Evolutionary conservation across 2,113 vertebrate species (phyloP), one percentile per base, ranked within the genome.

Genomic region (Eleginops maclovinus): DNA sequence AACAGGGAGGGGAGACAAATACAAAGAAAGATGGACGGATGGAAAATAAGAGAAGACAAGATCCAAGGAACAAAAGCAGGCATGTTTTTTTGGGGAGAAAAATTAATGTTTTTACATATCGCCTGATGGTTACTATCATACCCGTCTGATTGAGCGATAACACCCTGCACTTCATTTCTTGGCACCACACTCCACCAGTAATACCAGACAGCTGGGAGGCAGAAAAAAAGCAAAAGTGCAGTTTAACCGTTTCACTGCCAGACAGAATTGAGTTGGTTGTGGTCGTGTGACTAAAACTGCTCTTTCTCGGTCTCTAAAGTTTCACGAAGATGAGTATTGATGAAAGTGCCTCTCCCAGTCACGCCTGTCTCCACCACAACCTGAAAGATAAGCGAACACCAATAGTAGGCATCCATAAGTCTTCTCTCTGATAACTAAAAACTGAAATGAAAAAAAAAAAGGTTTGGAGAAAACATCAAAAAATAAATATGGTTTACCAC

Each of bases 241-340:
- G 90, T 93, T 94, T 95, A 95, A 95, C 94, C 92, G 94, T 94
- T 95, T 95, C 88, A 87, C 75, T 93, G 89, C 94, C 67, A 50
- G 87, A 65, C 71, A 84, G 91, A 91, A 87, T 82, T 94, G 92
- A 93, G 92, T 91, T 46, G 88, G 51, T 88, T 94, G 93, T 91
- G 93, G 93, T 93, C 65, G 77, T 62, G 53, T 93, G 92, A 95
- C 88, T 93, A 88, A 95, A 92, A 92, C 11, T 59, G 67, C 28
- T 62, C 79, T 77, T 36, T 88, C 81, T 88, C 84, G 59, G 71
- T 90, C 89, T 90, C 67, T 87, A 58, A 54, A 64, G 85, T 89
- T 88, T 91, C 88, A 88, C 40, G 76, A 19, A 54, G 72, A 64
- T 22, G 70, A 91, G 77, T 75, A 40, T 44, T 77, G 84, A 86